These are phyloP conservation scores for Cinclus mexicanus DNA, from an alignment of 2,113 vertebrate species.

Conservation along the genomic window DNA sequence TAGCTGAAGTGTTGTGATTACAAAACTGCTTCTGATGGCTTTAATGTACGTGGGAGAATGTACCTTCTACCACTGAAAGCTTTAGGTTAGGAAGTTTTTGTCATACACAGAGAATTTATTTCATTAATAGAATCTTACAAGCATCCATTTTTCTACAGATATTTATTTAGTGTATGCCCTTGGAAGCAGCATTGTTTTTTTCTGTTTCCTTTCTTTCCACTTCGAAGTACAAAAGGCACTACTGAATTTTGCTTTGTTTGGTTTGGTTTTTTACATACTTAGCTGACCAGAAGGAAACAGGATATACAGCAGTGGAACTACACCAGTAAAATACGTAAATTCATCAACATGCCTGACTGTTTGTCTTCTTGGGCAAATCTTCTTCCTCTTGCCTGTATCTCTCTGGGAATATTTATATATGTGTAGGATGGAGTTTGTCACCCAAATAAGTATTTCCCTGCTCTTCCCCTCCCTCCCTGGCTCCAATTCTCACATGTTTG, in stretches of 20 bases:
- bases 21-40: neutral
- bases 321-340: neutral
- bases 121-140: neutral
- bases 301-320: neutral
- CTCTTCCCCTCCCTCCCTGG: neutral
- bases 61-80: neutral
- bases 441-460: neutral
- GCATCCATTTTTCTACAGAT: neutral
- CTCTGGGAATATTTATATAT: neutral
- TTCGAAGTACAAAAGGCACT: neutral
- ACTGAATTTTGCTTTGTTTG: neutral
- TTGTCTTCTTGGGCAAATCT: neutral
- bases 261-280: neutral
- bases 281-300: neutral
- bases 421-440: neutral
- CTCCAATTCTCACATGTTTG: neutral
- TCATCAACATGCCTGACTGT: neutral
- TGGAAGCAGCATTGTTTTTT: neutral
- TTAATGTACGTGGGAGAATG: neutral
- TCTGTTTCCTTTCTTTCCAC: neutral
- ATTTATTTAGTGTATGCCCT: neutral
- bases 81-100: neutral
- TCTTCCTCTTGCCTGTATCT: neutral
- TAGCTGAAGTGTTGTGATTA: constrained; percentile 6
- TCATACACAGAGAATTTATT: neutral